Evolutionary conservation across 2,797 vertebrate genomes (phyloP).

Genomic region (Gouania willdenowi): DNA sequence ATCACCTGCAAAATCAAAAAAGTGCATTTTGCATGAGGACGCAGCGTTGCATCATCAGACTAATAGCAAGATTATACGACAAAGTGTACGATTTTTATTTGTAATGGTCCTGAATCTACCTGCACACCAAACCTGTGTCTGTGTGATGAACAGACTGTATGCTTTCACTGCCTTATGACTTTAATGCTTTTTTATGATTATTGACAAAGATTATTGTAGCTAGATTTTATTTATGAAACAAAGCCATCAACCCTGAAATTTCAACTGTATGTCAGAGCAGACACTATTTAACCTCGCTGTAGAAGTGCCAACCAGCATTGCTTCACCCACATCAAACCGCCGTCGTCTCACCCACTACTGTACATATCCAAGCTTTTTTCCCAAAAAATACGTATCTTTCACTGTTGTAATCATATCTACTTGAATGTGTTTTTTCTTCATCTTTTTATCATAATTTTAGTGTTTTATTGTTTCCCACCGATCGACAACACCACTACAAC

Average conservation of each 20-base stretch:
- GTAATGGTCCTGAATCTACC: slow-evolving; percentile 77
- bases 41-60: slow-evolving; percentile 75
- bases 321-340: slow-evolving; percentile 52
- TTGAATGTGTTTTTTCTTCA: slow-evolving; percentile 50
- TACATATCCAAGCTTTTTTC: slow-evolving; percentile 79
- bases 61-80: slow-evolving; percentile 34
- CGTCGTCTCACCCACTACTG: slow-evolving; percentile 68
- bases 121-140: slow-evolving; percentile 79
- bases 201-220: slow-evolving; percentile 77
- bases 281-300: slow-evolving; percentile 81
- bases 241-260: slow-evolving; percentile 77
- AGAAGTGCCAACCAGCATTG: slow-evolving; percentile 86
- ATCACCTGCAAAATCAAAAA: slow-evolving; percentile 74
- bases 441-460: slow-evolving; percentile 48
- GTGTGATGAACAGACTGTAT: slow-evolving; percentile 66
- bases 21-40: slow-evolving; percentile 89
- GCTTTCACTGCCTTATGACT: slow-evolving; percentile 83
- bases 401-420: slow-evolving; percentile 65
- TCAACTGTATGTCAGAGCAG: slow-evolving; percentile 76
- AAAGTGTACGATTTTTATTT: slow-evolving; percentile 57
- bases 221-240: slow-evolving; percentile 85
- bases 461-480: slow-evolving; percentile 38
- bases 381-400: slow-evolving; percentile 70
- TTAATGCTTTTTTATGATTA: slow-evolving; percentile 78
- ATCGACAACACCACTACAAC: slow-evolving; percentile 26